phyloP scores from a whole-genome alignment of 2,888 invertebrate species.

The Caenorhabditis virilis region DNA sequence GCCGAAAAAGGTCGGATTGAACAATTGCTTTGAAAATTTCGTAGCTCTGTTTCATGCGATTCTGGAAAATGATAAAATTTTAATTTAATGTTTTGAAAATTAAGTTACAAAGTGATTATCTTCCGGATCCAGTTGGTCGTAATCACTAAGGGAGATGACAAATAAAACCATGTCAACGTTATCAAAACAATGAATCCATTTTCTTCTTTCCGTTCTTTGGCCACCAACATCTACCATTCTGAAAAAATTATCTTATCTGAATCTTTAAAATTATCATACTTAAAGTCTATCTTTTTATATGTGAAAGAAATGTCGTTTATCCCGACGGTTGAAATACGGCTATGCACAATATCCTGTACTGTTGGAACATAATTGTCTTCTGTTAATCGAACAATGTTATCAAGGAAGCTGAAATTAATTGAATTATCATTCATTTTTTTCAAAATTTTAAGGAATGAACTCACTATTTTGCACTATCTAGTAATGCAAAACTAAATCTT shows the following conservation, averaged over 20 bases:
- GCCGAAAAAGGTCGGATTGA: slow-evolving; percentile 68
- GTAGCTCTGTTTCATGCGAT: slow-evolving; percentile 58
- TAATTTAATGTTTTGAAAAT: not conserved
- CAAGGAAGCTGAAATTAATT: slow-evolving; percentile 54
- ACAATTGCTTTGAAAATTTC: slow-evolving; percentile 66
- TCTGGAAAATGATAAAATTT: slow-evolving; percentile 59
- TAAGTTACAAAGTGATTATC: slow-evolving; percentile 37
- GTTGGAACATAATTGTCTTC: slow-evolving; percentile 52
- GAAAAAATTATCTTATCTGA: slow-evolving; percentile 1
- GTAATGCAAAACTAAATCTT: slow-evolving; percentile 42
- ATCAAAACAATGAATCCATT: slow-evolving; percentile 61
- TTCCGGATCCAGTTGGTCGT: slow-evolving; percentile 54
- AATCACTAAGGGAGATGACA: slow-evolving; percentile 51
- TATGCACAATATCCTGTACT: slow-evolving; percentile 68
- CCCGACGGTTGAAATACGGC: slow-evolving; percentile 51
- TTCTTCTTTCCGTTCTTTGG: slow-evolving; percentile 53
- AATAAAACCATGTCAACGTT: slow-evolving; percentile 56
- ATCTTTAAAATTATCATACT: slow-evolving; percentile 14
- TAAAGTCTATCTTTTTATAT: slow-evolving; percentile 50
- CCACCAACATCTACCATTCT: slow-evolving; percentile 62
- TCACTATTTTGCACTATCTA: slow-evolving; percentile 56
- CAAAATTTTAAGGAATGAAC: slow-evolving; percentile 1
- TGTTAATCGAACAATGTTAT: slow-evolving; percentile 46
- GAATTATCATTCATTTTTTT: too few relatives aligned
- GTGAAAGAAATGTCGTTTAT: slow-evolving; percentile 48